Evolutionary conservation across 2,113 vertebrate genomes (phyloP), one percentile per base, ranked within the genome.

Genomic region (Tinamus guttatus): DNA sequence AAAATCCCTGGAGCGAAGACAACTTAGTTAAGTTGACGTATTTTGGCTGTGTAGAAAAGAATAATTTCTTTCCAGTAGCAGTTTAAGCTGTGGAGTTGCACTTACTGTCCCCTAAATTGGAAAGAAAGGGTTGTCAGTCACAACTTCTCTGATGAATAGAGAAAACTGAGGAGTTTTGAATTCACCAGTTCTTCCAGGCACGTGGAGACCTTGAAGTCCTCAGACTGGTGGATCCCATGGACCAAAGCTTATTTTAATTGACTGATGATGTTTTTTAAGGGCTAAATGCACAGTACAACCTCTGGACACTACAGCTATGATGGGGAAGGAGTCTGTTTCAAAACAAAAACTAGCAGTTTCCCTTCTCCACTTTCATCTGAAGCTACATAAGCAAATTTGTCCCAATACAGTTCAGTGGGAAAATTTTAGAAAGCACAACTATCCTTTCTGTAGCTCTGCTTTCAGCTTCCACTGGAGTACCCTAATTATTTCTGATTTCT

Each of bases 401-500:
- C 9, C 25, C 28, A 64, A 28, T 43, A 51, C 15, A n/a, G 32
- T 49, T 34, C n/a, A 49, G 19, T 28, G 34, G 56, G 58, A 93
- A 89, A 85, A 93, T 15, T 38, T 22, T 45, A 5, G 3, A n/a
- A 71, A 74, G 32, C 1, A 89, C 70, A 75, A 45, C 0, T 0
- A 87, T 13, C 41, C 28, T 52, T 84, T 41, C 78, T 68, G 18
- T 71, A 89, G 58, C 32, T 81, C 70, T 10, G 84, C 7, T 69
- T 60, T 76, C 62, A 78, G 36, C 51, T 56, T 95, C 19, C 51
- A 84, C 84, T 63, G 52, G 67, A 28, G 34, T 68, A 78, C 28
- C 38, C 63, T 85, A 94, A 91, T 91, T 89, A 75, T 40, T 87
- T 79, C 43, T 82, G 81, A 69, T 82, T n/a, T n/a, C n/a, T n/a